Base-by-base conservation (phyloP, 2,113 vertebrate genomes). In the Bos taurus region DNA sequence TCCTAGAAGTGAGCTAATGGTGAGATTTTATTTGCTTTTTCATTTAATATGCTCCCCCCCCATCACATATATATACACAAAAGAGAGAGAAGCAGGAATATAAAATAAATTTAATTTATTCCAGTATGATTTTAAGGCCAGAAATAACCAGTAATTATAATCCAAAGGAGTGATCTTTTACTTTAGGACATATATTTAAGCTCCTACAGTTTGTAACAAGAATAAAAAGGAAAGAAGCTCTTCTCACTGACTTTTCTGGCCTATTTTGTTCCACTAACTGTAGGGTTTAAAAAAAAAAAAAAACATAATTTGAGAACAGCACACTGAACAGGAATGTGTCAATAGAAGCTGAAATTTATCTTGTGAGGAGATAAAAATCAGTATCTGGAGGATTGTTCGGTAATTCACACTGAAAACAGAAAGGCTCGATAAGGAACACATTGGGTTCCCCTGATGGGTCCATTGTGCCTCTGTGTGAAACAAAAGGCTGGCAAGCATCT, bases 301-400 rank as follows among this genome's bases (percentile, higher is more conserved):
- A 17, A 23, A n/a, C 88, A 85, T 94, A 98, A 90, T 97, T 96
- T 97, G 92, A 85, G 88, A 98, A 78, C 59, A 26, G 85, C 96
- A 12, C 43, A 97, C 81, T 97, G 95, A 95, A 89, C 87, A 94
- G 14, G 36, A 90, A 88, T 97, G 16, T 95, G 94, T 95, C 93
- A 95, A 28, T 91, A 91, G 95, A 93, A 98, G 95, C 36, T 94
- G 92, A 97, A 96, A 96, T 91, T 92, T 90, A 56, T 95, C 14
- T 3, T 84, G 86, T 96, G 88, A 97, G 85, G 88, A 97, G 98
- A 97, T 97, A 94, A 88, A 97, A 97, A 98, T 98, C 98, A 98
- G 98, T 96, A 95, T 98, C 96, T 78, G 81, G 97, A 87, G 97
- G 78, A 92, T 96, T 98, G 91, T 95, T 83, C 94, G 43, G 87